A percentile compares a stretch with the other conserved stretches of the same genome.
Conservation (phyloP, 2,113 vertebrate species). For the Psilopsiagon aymara region DNA sequence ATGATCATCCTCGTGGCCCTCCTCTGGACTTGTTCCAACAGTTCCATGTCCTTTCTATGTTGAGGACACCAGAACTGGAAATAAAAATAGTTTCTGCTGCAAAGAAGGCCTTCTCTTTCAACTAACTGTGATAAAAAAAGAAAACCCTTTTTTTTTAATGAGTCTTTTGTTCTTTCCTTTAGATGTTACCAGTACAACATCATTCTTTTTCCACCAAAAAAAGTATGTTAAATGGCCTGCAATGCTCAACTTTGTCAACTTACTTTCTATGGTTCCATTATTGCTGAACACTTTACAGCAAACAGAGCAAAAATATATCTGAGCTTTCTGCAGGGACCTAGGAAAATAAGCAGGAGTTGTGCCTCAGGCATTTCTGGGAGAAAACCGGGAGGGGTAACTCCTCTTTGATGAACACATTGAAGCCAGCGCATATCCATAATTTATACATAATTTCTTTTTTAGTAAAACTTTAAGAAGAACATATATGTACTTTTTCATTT, state of each 20-base stretch:
- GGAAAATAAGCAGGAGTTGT: slow-evolving; percentile 15
- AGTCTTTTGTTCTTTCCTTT: neutral
- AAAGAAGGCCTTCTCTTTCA: neutral
- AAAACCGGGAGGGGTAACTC: neutral
- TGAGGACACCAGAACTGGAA: too few species aligned
- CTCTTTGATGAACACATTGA: neutral
- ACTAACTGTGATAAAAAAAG: neutral
- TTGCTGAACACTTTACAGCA: neutral
- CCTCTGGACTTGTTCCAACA: too few species aligned
- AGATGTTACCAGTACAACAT: neutral
- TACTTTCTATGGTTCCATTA: neutral
- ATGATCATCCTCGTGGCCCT: too few species aligned
- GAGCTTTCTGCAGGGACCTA: neutral
- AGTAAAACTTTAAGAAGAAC: neutral
- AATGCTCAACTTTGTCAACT: neutral
- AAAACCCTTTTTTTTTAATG: too few species aligned
- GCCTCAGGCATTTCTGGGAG: slow-evolving; percentile 40
- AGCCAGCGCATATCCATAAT: slow-evolving; percentile 55
- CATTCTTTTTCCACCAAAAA: neutral
- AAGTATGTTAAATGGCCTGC: neutral
- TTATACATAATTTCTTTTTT: neutral
- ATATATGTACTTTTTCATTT: neutral
- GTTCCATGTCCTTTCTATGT: too few species aligned
- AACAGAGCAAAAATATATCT: neutral
- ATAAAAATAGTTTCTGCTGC: neutral